Conservation (phyloP, 2,113 vertebrate genomes). For the Onychostoma macrolepis region DNA sequence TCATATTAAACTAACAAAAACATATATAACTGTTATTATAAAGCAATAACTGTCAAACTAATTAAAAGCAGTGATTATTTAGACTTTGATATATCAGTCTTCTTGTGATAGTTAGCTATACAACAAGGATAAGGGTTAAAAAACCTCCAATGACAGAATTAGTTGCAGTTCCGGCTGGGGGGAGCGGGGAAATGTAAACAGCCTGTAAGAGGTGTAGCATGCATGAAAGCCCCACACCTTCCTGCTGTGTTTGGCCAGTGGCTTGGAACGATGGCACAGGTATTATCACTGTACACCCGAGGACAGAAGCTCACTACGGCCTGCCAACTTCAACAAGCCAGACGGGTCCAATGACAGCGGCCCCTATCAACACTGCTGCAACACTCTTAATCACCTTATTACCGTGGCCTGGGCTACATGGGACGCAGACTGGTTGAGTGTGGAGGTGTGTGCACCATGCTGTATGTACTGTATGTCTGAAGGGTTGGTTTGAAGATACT, state of each 20-base stretch:
- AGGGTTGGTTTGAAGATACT: slow-evolving; percentile 18
- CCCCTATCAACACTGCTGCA: slow-evolving; percentile 61
- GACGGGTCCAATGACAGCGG: slow-evolving; percentile 56
- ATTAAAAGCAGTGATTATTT: not conserved
- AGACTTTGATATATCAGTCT: not conserved
- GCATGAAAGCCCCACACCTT: slow-evolving; percentile 59
- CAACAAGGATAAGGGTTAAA: slow-evolving; percentile 58
- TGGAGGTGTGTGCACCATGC: slow-evolving; percentile 44
- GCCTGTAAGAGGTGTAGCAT: slow-evolving; percentile 43
- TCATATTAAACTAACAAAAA: not conserved
- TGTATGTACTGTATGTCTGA: slow-evolving; percentile 48
- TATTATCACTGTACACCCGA: slow-evolving; percentile 38
- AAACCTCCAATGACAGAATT: slow-evolving; percentile 59
- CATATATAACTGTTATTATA: not conserved
- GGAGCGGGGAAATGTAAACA: slow-evolving; percentile 61
- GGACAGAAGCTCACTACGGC: slow-evolving; percentile 33
- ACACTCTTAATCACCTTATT: slow-evolving; percentile 59
- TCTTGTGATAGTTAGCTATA: slow-evolving; percentile 6
- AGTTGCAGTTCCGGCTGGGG: slow-evolving; percentile 58
- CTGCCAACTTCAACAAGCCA: slow-evolving; percentile 59
- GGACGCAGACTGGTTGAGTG: slow-evolving; percentile 33
- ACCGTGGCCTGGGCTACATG: slow-evolving; percentile 43
- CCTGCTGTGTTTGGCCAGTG: slow-evolving; percentile 61
- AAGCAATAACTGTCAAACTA: not conserved
- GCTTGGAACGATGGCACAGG: slow-evolving; percentile 59